Evolutionary conservation across 2,888 invertebrate species (phyloP).

Genomic region (Neocrepidodera transversa): DNA sequence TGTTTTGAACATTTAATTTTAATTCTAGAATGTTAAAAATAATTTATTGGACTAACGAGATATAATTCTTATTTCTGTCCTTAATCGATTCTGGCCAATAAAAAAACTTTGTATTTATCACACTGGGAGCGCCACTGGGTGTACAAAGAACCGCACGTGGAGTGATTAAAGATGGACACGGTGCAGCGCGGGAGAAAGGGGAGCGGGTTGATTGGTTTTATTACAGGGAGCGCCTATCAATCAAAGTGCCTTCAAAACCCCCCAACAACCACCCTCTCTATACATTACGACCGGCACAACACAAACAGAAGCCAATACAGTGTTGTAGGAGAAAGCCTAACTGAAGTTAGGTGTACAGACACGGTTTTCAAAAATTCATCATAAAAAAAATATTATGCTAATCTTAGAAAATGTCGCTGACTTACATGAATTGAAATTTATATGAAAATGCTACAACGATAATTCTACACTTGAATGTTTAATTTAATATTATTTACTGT

Average conservation of each 20-base stretch:
- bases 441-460: no score
- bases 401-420: no score
- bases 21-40: no score
- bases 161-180: slow-evolving; percentile 49
- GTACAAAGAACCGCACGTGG: slow-evolving; percentile 16
- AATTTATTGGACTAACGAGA: no score
- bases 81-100: no score
- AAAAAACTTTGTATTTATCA: slow-evolving; percentile 5
- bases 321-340: neutral
- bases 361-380: no score
- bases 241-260: slow-evolving; percentile 45
- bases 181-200: slow-evolving; percentile 24
- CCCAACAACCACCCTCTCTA: slow-evolving; percentile 30
- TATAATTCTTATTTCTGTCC: no score
- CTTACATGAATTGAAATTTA: no score
- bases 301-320: slow-evolving; percentile 43
- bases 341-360: neutral
- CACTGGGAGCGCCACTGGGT: slow-evolving; percentile 4
- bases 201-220: slow-evolving; percentile 49
- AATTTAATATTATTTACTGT: no score
- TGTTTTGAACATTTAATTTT: no score
- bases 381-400: no score
- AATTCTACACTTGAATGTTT: no score
- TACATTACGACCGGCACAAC: slow-evolving; percentile 39
- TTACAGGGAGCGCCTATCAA: slow-evolving; percentile 50